These are phyloP conservation scores for Neria commutata DNA, from an alignment of 2,888 invertebrate genomes.

Conservation along the genomic window DNA sequence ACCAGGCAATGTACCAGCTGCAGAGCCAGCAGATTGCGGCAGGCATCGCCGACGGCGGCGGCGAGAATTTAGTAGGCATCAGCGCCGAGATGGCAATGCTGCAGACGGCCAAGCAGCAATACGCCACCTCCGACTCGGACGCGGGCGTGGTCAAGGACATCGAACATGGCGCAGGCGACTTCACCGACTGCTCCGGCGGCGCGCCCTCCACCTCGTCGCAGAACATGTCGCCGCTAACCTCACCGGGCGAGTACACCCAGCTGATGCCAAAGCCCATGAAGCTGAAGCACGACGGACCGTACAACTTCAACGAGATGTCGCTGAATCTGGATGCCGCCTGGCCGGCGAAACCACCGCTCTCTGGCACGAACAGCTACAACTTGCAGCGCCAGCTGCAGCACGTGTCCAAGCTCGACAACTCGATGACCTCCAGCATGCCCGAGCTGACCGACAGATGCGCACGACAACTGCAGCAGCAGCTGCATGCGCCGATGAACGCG, in stretches of 20 bases:
- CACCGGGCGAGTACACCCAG: slow-evolving; percentile 53
- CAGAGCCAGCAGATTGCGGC: slow-evolving; percentile 66
- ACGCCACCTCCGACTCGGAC: slow-evolving; percentile 66
- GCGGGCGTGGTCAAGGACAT: slow-evolving; percentile 64
- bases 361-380: slow-evolving; percentile 52
- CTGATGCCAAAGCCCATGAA: slow-evolving; percentile 55
- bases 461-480: slow-evolving; percentile 38
- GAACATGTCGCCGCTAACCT: slow-evolving; percentile 57
- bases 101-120: slow-evolving; percentile 48
- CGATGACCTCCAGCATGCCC: slow-evolving; percentile 67
- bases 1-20: slow-evolving; percentile 65
- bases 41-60: slow-evolving; percentile 59
- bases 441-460: slow-evolving; percentile 61
- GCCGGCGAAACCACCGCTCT: slow-evolving; percentile 60
- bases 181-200: slow-evolving; percentile 55
- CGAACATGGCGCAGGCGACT: slow-evolving; percentile 47
- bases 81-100: slow-evolving; percentile 32
- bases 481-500: slow-evolving; percentile 24
- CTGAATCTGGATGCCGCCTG: slow-evolving; percentile 65
- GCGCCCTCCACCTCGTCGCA: slow-evolving; percentile 54
- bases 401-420: slow-evolving; percentile 55
- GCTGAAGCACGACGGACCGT: slow-evolving; percentile 61
- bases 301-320: slow-evolving; percentile 67
- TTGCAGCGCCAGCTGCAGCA: slow-evolving; percentile 53
- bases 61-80: slow-evolving; percentile 47